Evolutionary conservation across 2,797 vertebrate species (phyloP).

Genomic region (Neomorphus geoffroyi): DNA sequence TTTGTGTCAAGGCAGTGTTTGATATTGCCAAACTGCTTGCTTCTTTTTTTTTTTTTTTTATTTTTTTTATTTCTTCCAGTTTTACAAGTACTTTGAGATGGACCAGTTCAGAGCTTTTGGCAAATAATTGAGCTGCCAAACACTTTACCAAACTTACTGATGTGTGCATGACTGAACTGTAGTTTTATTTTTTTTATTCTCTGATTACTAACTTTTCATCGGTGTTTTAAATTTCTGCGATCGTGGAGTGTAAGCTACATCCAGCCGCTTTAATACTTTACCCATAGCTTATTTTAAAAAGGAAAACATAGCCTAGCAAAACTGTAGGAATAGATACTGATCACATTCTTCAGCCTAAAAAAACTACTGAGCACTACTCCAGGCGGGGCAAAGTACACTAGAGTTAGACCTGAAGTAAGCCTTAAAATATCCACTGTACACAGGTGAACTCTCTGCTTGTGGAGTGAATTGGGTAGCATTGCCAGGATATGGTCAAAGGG

Average conservation of each 20-base stretch:
- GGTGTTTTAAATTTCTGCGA: neutral
- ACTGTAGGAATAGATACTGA: neutral
- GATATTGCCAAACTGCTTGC: neutral
- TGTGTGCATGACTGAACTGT: neutral
- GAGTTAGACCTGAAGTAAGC: neutral
- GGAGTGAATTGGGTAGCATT: neutral
- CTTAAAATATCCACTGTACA: neutral
- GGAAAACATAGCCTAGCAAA: neutral
- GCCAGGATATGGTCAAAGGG: neutral
- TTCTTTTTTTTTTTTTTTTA: neutral
- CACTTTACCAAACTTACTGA: neutral
- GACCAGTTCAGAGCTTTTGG: neutral
- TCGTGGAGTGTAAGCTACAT: neutral
- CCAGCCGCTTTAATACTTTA: neutral
- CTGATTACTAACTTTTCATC: neutral
- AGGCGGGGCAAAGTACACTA: neutral
- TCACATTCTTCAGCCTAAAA: neutral
- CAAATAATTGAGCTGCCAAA: neutral
- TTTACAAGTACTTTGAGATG: neutral
- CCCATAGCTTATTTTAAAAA: neutral
- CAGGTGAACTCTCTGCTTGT: neutral
- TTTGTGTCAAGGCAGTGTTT: neutral
- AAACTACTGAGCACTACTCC: neutral
- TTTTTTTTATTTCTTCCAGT: neutral
- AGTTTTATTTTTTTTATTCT: neutral